Percentiles rank a stretch among this genome's conserved stretches.
phyloP scores from a whole-genome alignment of 2,113 vertebrate species.

The Nycticebus coucang region DNA sequence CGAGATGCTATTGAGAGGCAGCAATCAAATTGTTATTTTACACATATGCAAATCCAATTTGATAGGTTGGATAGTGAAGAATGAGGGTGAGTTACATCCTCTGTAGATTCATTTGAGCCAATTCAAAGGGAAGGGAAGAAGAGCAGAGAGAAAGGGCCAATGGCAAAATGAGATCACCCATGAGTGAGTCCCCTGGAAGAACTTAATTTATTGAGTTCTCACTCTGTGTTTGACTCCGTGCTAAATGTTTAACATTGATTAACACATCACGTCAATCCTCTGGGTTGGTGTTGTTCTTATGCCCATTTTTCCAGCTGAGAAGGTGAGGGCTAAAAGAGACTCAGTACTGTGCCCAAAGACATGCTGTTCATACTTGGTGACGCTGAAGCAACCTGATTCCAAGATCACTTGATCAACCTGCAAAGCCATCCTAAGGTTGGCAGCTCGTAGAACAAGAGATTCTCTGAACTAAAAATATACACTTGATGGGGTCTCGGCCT shows the following conservation, averaged over 20 bases:
- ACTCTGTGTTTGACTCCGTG: neutral
- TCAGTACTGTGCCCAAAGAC: neutral
- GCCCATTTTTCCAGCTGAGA: neutral
- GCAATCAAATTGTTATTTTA: neutral
- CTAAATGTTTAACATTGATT: neutral
- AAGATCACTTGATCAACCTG: neutral
- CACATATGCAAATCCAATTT: neutral
- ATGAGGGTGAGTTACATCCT: neutral
- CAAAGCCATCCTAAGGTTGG: neutral
- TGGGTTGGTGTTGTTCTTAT: neutral
- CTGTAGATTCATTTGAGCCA: neutral
- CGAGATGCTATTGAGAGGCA: neutral
- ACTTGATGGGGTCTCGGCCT: neutral
- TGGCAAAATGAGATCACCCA: neutral
- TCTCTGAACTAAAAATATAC: neutral
- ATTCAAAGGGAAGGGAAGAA: neutral
- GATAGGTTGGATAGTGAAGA: neutral
- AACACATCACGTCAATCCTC: neutral
- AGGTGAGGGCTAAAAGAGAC: neutral
- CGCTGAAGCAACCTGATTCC: neutral
- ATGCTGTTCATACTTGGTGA: neutral
- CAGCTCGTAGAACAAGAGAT: neutral
- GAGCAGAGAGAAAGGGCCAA: neutral
- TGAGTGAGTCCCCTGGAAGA: neutral
- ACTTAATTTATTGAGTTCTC: neutral